phyloP scores from a whole-genome alignment of 2,888 invertebrate species.

The Eupithecia abbreviata region DNA sequence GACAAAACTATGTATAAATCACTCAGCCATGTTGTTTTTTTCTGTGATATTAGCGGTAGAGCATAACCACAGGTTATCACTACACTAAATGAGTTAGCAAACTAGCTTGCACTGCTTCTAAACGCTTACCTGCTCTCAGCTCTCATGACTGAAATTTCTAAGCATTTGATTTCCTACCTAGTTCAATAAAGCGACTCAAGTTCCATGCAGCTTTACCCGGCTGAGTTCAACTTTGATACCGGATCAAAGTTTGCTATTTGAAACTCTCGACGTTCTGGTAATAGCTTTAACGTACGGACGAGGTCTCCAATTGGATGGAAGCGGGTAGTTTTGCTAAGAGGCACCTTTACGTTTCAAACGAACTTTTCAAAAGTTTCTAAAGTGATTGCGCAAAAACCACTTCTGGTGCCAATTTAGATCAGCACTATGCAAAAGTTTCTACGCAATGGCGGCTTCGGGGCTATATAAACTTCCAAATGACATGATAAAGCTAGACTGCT shows the following conservation, averaged over 20 bases:
- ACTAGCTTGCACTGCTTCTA: not conserved
- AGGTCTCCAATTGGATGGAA: not conserved
- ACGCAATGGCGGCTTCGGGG: no score
- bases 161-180: not conserved
- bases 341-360: not conserved
- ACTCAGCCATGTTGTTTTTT: not conserved
- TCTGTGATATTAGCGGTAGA: not conserved
- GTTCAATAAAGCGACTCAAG: not conserved
- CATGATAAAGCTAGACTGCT: no score
- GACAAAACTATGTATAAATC: constrained; percentile 1
- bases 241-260: not conserved
- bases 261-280: no score
- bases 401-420: no score
- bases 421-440: no score
- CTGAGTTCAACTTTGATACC: not conserved
- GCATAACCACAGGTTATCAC: not conserved
- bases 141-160: not conserved
- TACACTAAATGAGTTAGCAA: not conserved
- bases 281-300: no score
- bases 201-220: not conserved
- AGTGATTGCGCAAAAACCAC: no score
- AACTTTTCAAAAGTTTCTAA: not conserved
- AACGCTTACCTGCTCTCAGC: not conserved
- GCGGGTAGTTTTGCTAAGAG: not conserved
- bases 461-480: no score